Evolutionary conservation across 2,113 vertebrate genomes (phyloP).

Genomic region (Poicephalus gulielmi): DNA sequence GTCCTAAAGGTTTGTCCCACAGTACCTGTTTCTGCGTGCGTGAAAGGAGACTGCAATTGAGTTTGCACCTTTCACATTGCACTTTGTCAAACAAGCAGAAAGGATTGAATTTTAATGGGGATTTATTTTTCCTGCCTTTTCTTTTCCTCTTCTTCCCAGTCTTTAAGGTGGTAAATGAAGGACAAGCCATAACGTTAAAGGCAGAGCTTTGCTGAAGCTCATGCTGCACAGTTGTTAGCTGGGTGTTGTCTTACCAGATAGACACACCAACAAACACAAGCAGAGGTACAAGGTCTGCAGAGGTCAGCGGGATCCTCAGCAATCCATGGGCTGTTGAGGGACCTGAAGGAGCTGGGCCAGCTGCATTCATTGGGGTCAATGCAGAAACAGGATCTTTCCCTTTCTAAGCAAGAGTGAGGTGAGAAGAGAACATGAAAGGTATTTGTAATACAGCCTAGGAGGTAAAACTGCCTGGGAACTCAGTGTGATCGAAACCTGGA

Average conservation of each 20-base stretch:
- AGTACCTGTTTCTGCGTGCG: neutral
- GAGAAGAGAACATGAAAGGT: neutral
- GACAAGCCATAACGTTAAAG: accelerated
- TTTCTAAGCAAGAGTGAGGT: neutral
- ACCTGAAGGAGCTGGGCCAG: neutral
- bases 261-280: neutral
- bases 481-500: neutral
- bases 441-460: neutral
- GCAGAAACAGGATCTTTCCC: neutral
- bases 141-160: neutral
- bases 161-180: neutral
- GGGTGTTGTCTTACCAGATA: neutral
- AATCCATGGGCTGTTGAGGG: neutral
- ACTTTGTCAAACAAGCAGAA: neutral
- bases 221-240: accelerated
- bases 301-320: neutral
- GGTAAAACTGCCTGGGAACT: neutral
- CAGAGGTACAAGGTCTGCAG: neutral
- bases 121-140: neutral
- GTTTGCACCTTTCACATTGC: neutral
- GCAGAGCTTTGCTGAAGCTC: neutral
- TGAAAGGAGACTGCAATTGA: accelerated
- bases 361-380: accelerated
- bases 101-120: neutral
- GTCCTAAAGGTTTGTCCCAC: neutral